Percentiles rank a stretch among this genome's conserved stretches.
Conservation (phyloP, 1,140 invertebrate genomes). For the Aphaenogaster ashmeadi region DNA sequence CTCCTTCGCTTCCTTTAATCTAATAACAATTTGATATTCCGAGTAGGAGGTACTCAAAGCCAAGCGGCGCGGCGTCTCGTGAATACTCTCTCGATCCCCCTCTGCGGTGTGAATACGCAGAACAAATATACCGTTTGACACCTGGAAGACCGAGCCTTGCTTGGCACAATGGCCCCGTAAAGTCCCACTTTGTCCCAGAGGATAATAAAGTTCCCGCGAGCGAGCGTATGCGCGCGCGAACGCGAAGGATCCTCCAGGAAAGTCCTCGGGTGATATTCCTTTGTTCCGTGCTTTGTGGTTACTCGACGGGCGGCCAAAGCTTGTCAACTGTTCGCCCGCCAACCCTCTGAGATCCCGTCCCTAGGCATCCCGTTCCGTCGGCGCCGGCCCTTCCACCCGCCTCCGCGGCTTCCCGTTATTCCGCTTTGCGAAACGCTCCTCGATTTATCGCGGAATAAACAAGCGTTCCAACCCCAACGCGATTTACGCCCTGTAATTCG, state of each 20-base stretch:
- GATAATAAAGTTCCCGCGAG: slow-evolving; percentile 74
- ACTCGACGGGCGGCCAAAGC: slow-evolving; percentile 51
- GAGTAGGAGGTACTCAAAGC: not conserved
- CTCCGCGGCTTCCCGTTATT: slow-evolving; percentile 59
- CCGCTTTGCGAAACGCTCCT: slow-evolving; percentile 55
- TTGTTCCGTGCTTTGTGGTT: slow-evolving; percentile 68
- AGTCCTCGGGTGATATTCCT: slow-evolving; percentile 66
- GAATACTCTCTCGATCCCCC: slow-evolving; percentile 3
- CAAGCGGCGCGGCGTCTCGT: not conserved
- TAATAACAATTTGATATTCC: slow-evolving; percentile 27
- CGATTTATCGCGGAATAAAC: slow-evolving; percentile 75
- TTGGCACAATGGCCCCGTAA: slow-evolving; percentile 61
- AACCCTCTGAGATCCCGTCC: not conserved
- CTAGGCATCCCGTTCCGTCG: not conserved
- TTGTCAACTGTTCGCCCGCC: slow-evolving; percentile 37
- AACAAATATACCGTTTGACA: slow-evolving; percentile 75
- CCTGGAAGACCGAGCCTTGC: slow-evolving; percentile 63
- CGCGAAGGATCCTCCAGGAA: slow-evolving; percentile 55
- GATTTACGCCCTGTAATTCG: slow-evolving; percentile 61
- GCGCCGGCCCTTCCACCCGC: not conserved
- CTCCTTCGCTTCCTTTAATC: slow-evolving; percentile 25
- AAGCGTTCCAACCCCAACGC: slow-evolving; percentile 59
- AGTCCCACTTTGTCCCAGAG: slow-evolving; percentile 72
- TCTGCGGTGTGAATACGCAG: slow-evolving; percentile 48
- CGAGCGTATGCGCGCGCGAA: slow-evolving; percentile 43